phyloP scores from a whole-genome alignment of 2,797 vertebrate genomes.

The Anguilla anguilla region DNA sequence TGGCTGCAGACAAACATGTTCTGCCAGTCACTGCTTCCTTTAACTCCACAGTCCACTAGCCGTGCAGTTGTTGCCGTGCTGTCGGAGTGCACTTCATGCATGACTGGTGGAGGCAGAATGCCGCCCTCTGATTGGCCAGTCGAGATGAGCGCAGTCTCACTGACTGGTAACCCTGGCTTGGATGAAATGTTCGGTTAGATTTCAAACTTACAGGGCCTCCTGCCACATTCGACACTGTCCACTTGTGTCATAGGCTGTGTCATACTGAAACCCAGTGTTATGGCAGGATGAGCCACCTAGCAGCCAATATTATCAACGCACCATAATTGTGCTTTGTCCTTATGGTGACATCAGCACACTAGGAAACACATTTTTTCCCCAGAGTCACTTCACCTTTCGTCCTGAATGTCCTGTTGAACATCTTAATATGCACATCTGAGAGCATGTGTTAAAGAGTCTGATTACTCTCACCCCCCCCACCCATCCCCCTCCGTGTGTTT shows the following conservation, averaged over 20 bases:
- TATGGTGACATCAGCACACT: not conserved
- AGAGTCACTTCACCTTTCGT: not conserved
- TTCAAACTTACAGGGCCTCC: not conserved
- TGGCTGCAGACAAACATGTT: not conserved
- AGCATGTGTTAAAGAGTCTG: not conserved
- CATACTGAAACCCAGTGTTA: not conserved
- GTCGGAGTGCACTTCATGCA: too few species aligned
- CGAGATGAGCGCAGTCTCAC: not conserved
- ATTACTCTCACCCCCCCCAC: not conserved
- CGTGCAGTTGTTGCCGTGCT: not conserved
- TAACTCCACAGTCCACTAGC: too few species aligned
- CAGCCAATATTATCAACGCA: not conserved
- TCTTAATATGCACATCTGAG: not conserved
- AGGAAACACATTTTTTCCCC: not conserved
- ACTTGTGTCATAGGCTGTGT: not conserved
- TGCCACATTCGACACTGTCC: not conserved
- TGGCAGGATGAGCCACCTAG: not conserved
- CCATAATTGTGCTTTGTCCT: not conserved
- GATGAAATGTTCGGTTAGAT: not conserved
- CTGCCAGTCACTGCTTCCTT: too few species aligned
- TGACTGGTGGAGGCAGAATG: not conserved
- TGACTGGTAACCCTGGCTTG: not conserved
- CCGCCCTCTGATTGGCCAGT: not conserved
- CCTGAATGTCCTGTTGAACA: not conserved
- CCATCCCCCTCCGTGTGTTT: slow-evolving; percentile 30